These are phyloP conservation scores for Tyto alba DNA, from an alignment of 2,113 vertebrate genomes.

Conservation along the genomic window DNA sequence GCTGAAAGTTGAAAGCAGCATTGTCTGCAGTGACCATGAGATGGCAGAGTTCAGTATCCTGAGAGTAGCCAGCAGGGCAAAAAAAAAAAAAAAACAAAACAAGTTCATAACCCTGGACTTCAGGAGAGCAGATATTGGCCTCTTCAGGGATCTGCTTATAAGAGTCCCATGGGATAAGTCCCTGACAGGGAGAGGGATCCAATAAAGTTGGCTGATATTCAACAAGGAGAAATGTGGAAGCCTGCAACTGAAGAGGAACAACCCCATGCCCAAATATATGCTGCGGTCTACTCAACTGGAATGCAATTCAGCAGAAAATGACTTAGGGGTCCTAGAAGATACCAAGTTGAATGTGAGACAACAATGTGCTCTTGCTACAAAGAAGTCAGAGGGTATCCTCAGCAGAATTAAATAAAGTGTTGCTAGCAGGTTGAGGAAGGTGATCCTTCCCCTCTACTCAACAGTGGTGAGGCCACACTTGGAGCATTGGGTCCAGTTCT, in stretches of 20 bases:
- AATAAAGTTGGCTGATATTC: background rate
- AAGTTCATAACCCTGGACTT: background rate
- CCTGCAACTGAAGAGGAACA: background rate
- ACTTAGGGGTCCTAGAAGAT: background rate
- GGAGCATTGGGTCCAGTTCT: background rate
- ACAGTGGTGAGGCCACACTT: background rate
- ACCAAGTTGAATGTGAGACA: background rate
- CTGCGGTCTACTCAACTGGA: background rate
- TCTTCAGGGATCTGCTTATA: background rate
- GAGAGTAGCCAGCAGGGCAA: background rate
- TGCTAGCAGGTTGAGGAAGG: background rate
- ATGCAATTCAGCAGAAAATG: background rate
- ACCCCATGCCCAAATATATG: background rate
- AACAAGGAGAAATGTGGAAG: background rate
- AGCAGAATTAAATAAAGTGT: background rate
- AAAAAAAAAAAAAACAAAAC: too few species aligned
- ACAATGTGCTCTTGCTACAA: background rate
- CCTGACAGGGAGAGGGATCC: background rate
- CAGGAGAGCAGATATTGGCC: background rate
- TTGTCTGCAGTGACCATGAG: background rate
- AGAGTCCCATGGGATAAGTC: background rate
- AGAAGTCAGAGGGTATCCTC: background rate
- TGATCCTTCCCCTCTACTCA: background rate
- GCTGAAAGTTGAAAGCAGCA: background rate
- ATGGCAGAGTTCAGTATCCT: background rate